Evolutionary conservation across 2,888 invertebrate species (phyloP).

Genomic region (Tetropium fuscum): DNA sequence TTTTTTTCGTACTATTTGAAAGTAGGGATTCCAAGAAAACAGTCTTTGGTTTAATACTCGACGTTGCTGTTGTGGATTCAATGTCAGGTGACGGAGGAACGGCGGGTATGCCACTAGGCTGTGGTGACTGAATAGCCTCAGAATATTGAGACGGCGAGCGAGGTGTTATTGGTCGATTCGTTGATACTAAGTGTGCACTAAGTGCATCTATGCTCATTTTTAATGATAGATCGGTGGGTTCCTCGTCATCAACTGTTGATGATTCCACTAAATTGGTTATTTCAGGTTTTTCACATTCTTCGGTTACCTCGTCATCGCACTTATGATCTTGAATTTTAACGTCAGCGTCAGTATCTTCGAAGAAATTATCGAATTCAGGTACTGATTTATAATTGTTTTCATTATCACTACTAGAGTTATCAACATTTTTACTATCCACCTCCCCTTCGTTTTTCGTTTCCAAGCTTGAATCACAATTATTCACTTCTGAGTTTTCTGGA

Average conservation of each 20-base stretch:
- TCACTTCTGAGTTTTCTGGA: constrained; percentile 55
- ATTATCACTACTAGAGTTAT: constrained; percentile 36
- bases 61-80: constrained; percentile 65
- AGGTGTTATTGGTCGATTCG: constrained; percentile 62
- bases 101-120: constrained; percentile 78
- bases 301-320: constrained; percentile 37
- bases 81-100: constrained; percentile 79
- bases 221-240: constrained; percentile 58
- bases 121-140: constrained; percentile 80
- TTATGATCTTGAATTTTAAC: constrained; percentile 33
- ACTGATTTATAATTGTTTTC: constrained; percentile 44
- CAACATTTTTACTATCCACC: constrained; percentile 25
- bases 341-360: constrained; percentile 54
- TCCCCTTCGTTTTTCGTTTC: constrained; percentile 36
- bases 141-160: constrained; percentile 77
- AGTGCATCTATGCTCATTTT: constrained; percentile 52
- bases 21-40: constrained; percentile 74
- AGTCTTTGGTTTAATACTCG: constrained; percentile 62
- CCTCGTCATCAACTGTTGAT: constrained; percentile 45
- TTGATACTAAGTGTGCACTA: constrained; percentile 68
- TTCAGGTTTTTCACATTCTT: constrained; percentile 28
- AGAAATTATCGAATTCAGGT: constrained; percentile 43
- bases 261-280: constrained; percentile 38
- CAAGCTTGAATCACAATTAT: constrained; percentile 37
- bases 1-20: constrained; percentile 71